A percentile compares a stretch with the other conserved stretches of the same genome.
These are phyloP conservation scores for Pachycephala philippinensis DNA, from an alignment of 2,113 vertebrate genomes.

Conservation along the genomic window DNA sequence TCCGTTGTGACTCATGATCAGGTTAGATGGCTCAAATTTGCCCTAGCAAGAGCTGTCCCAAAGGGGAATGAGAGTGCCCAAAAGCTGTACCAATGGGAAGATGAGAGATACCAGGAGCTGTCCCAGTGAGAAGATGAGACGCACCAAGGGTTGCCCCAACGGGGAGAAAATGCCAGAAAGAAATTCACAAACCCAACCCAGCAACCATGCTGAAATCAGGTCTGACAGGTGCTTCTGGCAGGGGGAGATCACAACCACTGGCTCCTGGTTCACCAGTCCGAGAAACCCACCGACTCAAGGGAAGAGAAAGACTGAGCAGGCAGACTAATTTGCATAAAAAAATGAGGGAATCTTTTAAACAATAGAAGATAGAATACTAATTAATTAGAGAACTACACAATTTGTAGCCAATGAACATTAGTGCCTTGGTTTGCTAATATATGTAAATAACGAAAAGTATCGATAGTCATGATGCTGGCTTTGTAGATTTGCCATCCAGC, in stretches of 20 bases:
- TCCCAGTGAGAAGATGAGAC: not conserved
- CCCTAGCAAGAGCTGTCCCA: not conserved
- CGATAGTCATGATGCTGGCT: not conserved
- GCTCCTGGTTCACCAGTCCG: not conserved
- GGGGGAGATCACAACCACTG: fast-evolving
- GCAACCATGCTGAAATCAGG: not conserved
- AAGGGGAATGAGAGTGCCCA: not conserved
- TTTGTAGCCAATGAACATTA: not conserved
- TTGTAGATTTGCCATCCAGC: not conserved
- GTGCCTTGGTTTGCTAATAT: not conserved
- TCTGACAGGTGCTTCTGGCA: not conserved
- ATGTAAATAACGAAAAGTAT: not conserved
- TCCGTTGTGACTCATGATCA: not conserved
- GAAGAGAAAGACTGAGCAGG: not conserved
- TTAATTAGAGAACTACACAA: not conserved
- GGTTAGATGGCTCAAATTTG: not conserved
- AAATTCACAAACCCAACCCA: not conserved
- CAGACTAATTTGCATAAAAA: not conserved
- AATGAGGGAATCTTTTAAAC: fast-evolving
- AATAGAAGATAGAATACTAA: not conserved
- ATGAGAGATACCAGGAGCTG: not conserved
- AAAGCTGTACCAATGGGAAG: not conserved
- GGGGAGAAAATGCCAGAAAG: not conserved
- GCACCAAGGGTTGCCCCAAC: not conserved
- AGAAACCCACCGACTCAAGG: fast-evolving